Conservation (phyloP, 2,113 vertebrate species). For the Tragelaphus imberbis region DNA sequence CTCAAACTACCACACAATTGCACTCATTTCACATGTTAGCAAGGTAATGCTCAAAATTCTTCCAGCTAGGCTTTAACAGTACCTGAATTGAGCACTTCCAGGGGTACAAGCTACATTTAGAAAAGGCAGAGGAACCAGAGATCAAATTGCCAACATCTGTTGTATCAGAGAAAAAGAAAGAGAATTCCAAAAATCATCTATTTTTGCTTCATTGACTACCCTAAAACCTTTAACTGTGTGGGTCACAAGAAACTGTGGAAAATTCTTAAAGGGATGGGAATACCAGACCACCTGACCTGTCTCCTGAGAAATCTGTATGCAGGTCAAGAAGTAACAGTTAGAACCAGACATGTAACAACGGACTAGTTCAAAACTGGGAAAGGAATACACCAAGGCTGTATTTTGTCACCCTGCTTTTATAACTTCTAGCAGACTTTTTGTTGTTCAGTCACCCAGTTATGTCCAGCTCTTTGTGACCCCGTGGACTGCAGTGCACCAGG, state of each 20-base stretch:
- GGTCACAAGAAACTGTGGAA: neutral
- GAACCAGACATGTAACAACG: rapidly evolving
- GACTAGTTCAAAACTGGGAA: neutral
- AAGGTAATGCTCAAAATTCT: neutral
- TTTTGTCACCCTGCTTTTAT: neutral
- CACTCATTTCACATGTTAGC: neutral
- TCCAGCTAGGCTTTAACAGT: neutral
- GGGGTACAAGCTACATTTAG: neutral
- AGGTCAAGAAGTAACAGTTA: neutral
- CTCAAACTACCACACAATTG: neutral
- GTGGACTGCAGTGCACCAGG: neutral
- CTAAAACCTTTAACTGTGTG: neutral
- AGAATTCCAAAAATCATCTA: neutral
- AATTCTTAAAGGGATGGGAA: neutral
- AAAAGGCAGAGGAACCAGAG: neutral
- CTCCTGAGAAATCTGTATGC: neutral
- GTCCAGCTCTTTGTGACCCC: neutral
- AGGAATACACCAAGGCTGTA: neutral
- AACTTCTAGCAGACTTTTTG: neutral
- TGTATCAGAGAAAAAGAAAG: neutral
- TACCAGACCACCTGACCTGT: neutral
- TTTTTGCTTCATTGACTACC: neutral
- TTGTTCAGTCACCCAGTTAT: neutral
- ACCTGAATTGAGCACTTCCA: neutral
- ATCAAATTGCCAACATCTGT: neutral